A percentile compares a stretch with the other conserved stretches of the same genome.
Conservation (phyloP, 1,140 invertebrate species). For the Nautilus pompilius region DNA sequence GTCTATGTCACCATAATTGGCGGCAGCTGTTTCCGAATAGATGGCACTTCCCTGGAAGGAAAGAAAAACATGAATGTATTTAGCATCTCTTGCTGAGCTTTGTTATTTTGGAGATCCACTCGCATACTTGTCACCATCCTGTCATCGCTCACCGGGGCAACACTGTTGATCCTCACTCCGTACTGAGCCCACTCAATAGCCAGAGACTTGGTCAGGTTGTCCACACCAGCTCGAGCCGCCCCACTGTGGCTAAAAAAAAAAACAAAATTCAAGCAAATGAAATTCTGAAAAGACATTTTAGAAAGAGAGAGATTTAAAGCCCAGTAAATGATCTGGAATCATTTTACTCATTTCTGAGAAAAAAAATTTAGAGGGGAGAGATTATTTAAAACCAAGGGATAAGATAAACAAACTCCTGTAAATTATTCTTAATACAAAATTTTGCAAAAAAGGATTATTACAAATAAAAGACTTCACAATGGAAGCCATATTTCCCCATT, state of each 20-base stretch:
- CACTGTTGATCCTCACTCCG: slow-evolving; percentile 59
- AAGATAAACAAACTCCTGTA: background rate
- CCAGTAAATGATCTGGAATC: too few relatives aligned
- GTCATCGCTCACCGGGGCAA: slow-evolving; percentile 59
- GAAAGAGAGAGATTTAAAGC: too few relatives aligned
- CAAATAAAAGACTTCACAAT: too few relatives aligned
- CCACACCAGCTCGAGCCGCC: slow-evolving; percentile 57
- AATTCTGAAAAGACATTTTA: background rate
- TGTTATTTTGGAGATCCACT: too few relatives aligned
- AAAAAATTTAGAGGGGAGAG: background rate
- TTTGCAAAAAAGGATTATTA: background rate
- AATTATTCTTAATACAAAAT: background rate
- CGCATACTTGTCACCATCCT: too few relatives aligned
- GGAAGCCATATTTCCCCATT: too few relatives aligned
- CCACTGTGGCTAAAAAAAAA: slow-evolving; percentile 45
- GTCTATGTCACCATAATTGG: slow-evolving; percentile 52
- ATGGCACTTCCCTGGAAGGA: slow-evolving; percentile 48
- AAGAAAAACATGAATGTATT: slow-evolving; percentile 11
- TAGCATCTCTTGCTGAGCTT: too few relatives aligned
- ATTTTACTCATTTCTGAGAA: background rate
- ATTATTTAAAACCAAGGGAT: background rate
- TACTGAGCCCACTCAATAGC: slow-evolving; percentile 59
- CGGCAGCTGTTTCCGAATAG: slow-evolving; percentile 56
- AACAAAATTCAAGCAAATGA: slow-evolving; percentile 13
- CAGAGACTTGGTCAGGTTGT: slow-evolving; percentile 59